A percentile compares a stretch with the other conserved stretches of the same genome.
These are phyloP conservation scores for Anas platyrhynchos DNA, from an alignment of 2,113 vertebrate genomes.

Conservation along the genomic window DNA sequence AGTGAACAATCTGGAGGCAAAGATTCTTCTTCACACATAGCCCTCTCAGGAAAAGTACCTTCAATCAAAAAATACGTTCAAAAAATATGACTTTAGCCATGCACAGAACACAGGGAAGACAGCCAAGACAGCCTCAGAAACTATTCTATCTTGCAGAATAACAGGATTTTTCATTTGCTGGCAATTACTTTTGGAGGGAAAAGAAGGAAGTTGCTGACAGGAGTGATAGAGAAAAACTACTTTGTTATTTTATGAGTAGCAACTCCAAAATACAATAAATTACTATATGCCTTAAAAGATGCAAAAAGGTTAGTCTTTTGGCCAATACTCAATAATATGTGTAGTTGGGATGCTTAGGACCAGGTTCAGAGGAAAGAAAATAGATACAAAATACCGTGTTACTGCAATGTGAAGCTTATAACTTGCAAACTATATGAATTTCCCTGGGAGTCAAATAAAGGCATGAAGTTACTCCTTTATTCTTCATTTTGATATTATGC, in stretches of 20 bases:
- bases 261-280: neutral
- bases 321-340: neutral
- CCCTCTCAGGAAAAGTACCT: neutral
- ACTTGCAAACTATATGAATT: neutral
- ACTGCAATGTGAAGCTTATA: neutral
- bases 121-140: neutral
- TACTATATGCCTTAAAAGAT: rapidly evolving
- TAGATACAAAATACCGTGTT: neutral
- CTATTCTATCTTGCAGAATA: neutral
- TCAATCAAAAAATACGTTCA: neutral
- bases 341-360: neutral
- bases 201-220: neutral
- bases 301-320: neutral
- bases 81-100: neutral
- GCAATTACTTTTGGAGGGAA: neutral
- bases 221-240: neutral
- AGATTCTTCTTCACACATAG: neutral
- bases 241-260: neutral
- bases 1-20: neutral
- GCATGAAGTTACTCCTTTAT: neutral
- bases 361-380: neutral
- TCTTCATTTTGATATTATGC: neutral
- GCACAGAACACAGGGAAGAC: neutral
- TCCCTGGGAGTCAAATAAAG: neutral
- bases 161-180: neutral